Evolutionary conservation across 2,888 invertebrate genomes (phyloP), one percentile per base, ranked within the genome.

Genomic region (Amorpha juglandis): DNA sequence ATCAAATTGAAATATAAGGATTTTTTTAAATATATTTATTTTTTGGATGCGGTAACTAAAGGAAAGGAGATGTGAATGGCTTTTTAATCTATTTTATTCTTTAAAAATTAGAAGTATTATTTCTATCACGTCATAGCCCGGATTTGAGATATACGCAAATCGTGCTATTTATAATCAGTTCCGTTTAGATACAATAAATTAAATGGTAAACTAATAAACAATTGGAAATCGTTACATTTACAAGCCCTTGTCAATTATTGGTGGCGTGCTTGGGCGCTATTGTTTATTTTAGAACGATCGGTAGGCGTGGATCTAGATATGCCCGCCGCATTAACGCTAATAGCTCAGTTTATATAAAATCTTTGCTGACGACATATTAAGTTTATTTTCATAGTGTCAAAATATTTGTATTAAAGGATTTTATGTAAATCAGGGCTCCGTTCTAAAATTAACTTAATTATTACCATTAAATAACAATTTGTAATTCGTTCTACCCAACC

Each of bases 171-270:
- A 19, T 42, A 58, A 58, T 38, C 42, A 58, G 58, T 58, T 58
- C 58, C 58, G 58, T 58, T 58, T 38, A 38, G 58, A 42, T 19
- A 42, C 42, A 58, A 58, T 58, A 38, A 58, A 58, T 55, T 58
- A 55, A 35, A 55, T 55, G 55, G 35, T 35, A 53, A 27, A 53
- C 35, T 35, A 58, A 58, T 58, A 58, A 58, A 58, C 58, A 42
- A 58, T 58, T 58, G 58, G 42, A 58, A 58, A 58, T 58, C 58
- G 42, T 58, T 58, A 6, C 58, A 58, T 58, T 58, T 42, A 58
- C 58, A 58, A 58, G 58, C 58, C 42, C 58, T 58, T 58, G 58
- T 58, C 58, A 58, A 58, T 42, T n/a, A n/a, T n/a, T 58, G 58
- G 58, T 58, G 58, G 58, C 58, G 58, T 58, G 58, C 19, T 42